phyloP scores from a whole-genome alignment of 2,113 vertebrate species.

The Paedocypris sp. region DNA sequence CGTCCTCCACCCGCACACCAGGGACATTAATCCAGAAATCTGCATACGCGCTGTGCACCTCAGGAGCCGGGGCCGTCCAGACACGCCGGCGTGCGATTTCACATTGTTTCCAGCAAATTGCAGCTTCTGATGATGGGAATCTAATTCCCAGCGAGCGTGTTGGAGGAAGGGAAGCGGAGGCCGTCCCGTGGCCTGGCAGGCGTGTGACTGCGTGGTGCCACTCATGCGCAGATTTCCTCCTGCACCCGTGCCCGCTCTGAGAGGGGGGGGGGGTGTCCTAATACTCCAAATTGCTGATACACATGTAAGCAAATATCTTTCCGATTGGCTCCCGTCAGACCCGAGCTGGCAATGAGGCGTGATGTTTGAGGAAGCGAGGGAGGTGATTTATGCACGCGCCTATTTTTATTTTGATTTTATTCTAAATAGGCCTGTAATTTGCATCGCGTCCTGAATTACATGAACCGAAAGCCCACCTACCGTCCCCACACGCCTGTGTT shows the following conservation, averaged over 20 bases:
- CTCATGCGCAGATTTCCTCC: slow-evolving; percentile 24
- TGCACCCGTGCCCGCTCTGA: not conserved
- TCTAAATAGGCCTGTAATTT: slow-evolving; percentile 54
- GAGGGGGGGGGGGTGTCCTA: slow-evolving; percentile 42
- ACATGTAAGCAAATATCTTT: slow-evolving; percentile 86
- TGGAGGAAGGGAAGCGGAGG: slow-evolving; percentile 33
- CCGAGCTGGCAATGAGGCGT: slow-evolving; percentile 61
- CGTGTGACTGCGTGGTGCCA: slow-evolving; percentile 33
- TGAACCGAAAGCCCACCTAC: slow-evolving; percentile 48
- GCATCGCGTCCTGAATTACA: slow-evolving; percentile 57
- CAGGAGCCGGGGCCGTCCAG: slow-evolving; percentile 38
- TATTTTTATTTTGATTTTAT: slow-evolving; percentile 68
- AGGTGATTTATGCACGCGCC: too few species aligned
- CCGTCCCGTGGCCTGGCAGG: slow-evolving; percentile 23
- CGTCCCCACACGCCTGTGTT: slow-evolving; percentile 41
- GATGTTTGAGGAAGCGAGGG: slow-evolving; percentile 62
- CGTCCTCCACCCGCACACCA: slow-evolving; percentile 31
- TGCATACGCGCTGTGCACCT: slow-evolving; percentile 50
- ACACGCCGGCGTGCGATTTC: slow-evolving; percentile 50
- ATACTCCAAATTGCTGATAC: slow-evolving; percentile 69
- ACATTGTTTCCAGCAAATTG: slow-evolving; percentile 52
- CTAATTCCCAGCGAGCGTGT: slow-evolving; percentile 43
- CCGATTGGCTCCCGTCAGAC: slow-evolving; percentile 81
- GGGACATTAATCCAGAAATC: slow-evolving; percentile 57
- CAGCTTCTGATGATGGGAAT: slow-evolving; percentile 55